Evolutionary conservation across 2,797 vertebrate genomes (phyloP), one percentile per base, ranked within the genome.

Genomic region (Phylloscopus collybita): DNA sequence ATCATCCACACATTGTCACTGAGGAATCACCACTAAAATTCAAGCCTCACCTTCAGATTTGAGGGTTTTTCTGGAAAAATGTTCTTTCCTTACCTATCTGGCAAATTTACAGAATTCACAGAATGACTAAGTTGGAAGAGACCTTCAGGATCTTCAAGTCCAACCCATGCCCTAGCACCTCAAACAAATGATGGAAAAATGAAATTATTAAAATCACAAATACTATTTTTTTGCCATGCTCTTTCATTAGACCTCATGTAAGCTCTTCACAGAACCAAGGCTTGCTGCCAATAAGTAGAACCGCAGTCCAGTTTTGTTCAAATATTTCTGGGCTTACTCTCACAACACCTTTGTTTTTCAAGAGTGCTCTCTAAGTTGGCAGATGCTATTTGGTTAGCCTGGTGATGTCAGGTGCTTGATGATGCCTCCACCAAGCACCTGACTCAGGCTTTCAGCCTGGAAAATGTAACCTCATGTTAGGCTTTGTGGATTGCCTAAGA

Each of bases 361-460:
- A 38, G 79, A 38, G 36, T 4, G 7, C 32, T 93, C 47, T 93
- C 30, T 62, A 84, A 84, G 51, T 66, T 84, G 59, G 62, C 80
- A 93, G 73, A 88, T 86, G n/a, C 81, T 83, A 88, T 82, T 92
- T 80, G 64, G 76, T 86, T 88, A 81, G 86, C 23, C 40, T 40
- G 40, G 14, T 40, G 40, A 40, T 40, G 40, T 40, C 40, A 40
- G 40, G 40, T 40, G 40, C 40, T 40, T 40, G 40, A 40, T 40
- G 40, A 40, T 40, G 40, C 40, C 73, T 91, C 59, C 30, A 42
- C 59, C 40, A 81, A 74, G 73, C 92, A 94, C 88, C 88, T 94
- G 95, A 95, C 92, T 88, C 90, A 88, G 94, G 86, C 83, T 93
- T 93, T 90, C 90, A 95, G 94, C 90, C 92, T 95, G 86, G 95